A percentile compares a stretch with the other conserved stretches of the same genome.
phyloP scores from a whole-genome alignment of 2,888 invertebrate genomes.

The Marronus borbonicus region DNA sequence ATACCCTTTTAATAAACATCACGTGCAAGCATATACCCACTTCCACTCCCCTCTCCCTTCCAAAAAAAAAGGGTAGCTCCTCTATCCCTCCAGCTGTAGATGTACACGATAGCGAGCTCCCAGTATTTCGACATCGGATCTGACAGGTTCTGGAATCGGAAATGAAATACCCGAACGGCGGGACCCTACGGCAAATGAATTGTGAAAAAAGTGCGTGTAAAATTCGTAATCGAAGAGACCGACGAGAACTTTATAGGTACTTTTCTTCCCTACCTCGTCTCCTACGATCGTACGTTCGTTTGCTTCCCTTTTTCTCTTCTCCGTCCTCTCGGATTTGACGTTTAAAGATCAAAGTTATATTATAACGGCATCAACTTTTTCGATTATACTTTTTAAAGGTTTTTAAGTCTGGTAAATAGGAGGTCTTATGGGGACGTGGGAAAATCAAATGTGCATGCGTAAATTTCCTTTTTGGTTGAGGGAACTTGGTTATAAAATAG shows the following conservation, averaged over 20 bases:
- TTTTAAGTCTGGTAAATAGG: not conserved
- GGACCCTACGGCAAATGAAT: conserved; percentile 37
- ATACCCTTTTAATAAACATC: conserved; percentile 38
- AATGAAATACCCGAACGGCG: conserved; percentile 42
- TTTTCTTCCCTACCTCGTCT: conserved; percentile 13
- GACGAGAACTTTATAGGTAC: conserved; percentile 30
- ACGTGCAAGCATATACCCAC: conserved; percentile 16
- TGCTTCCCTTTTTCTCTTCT: not conserved
- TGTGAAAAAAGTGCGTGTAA: conserved; percentile 43
- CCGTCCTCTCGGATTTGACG: conserved; percentile 2
- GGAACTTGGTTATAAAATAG: no score
- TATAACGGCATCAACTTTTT: conserved; percentile 21
- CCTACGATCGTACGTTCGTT: conserved; percentile 3
- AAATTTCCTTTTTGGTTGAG: not conserved
- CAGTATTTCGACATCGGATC: conserved; percentile 38
- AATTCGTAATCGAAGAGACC: conserved; percentile 41
- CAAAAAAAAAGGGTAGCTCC: not conserved
- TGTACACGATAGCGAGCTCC: not conserved
- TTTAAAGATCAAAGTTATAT: conserved; percentile 26
- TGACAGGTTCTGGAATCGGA: conserved; percentile 46
- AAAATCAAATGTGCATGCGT: not conserved
- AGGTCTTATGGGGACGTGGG: not conserved
- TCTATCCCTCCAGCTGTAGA: not conserved
- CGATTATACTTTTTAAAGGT: conserved; percentile 25
- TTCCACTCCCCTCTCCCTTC: not conserved